A percentile compares a stretch with the other conserved stretches of the same genome.
Evolutionary conservation across 2,113 vertebrate genomes (phyloP).

Genomic region (Girardinichthys multiradiatus): DNA sequence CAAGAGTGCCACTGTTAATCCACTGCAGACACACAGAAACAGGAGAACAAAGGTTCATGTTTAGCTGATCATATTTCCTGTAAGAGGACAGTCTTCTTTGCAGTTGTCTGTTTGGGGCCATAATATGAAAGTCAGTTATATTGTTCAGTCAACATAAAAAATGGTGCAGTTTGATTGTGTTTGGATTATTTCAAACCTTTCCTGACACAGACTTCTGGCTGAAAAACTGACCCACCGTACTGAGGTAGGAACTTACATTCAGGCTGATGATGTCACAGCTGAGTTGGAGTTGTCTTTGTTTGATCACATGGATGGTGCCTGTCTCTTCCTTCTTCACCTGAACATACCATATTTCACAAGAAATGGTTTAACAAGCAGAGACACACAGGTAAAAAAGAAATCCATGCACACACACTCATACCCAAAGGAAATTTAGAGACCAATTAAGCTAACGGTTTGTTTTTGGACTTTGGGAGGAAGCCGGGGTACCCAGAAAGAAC

Average conservation of each 20-base stretch:
- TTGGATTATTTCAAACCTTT: no score
- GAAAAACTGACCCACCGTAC: not conserved
- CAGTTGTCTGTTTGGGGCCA: no score
- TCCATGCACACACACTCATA: no score
- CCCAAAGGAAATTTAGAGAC: no score
- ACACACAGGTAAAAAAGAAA: not conserved
- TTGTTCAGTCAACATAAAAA: no score
- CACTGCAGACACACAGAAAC: constrained; percentile 79
- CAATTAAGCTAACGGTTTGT: no score
- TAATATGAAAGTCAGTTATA: no score
- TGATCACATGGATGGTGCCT: constrained; percentile 95
- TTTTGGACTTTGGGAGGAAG: no score
- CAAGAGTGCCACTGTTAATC: constrained; percentile 93
- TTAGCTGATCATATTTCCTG: not conserved
- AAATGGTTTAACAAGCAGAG: not conserved
- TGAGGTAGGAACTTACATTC: constrained; percentile 83
- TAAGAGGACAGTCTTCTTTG: no score
- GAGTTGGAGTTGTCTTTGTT: constrained; percentile 93
- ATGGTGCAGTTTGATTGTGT: no score
- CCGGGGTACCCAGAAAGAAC: no score
- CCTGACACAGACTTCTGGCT: not conserved
- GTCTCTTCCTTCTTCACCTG: constrained; percentile 95
- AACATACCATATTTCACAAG: not conserved
- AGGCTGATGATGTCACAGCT: constrained; percentile 97
- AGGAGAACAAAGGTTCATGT: not conserved